Evolutionary conservation across 2,113 vertebrate species (phyloP).

Genomic region (Pimephales promelas): DNA sequence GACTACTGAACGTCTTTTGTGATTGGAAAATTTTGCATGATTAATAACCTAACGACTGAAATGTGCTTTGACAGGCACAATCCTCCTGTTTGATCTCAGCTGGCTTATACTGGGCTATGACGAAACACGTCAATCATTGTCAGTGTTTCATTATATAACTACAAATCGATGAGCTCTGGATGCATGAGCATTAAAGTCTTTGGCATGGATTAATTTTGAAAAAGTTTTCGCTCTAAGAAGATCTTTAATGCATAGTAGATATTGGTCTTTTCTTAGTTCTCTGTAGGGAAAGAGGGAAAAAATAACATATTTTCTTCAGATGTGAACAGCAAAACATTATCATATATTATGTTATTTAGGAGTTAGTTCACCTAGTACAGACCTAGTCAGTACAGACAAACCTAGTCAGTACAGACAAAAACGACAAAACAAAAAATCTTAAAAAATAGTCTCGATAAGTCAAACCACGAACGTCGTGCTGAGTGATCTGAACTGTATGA

Average conservation of each 20-base stretch:
- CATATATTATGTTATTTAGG: too few species aligned
- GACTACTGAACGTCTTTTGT: slow-evolving; percentile 38
- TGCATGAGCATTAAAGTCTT: background rate
- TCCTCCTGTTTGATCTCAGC: slow-evolving; percentile 23
- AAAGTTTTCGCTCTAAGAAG: background rate
- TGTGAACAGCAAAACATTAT: background rate
- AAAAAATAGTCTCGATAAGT: too few species aligned
- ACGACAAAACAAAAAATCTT: too few species aligned
- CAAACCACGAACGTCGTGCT: too few species aligned
- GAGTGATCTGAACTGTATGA: too few species aligned
- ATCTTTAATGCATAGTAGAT: background rate
- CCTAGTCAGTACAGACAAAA: too few species aligned
- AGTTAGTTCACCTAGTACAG: background rate
- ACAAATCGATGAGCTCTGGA: too few species aligned
- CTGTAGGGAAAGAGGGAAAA: background rate
- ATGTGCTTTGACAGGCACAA: slow-evolving; percentile 34
- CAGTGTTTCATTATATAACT: slow-evolving; percentile 6
- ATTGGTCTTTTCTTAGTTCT: background rate
- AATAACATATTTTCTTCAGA: background rate
- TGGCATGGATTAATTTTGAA: slow-evolving; percentile 26
- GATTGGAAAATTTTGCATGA: slow-evolving; percentile 40
- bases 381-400: too few species aligned
- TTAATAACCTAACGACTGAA: slow-evolving; percentile 37
- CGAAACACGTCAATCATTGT: slow-evolving; percentile 39
- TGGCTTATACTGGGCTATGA: slow-evolving; percentile 1